phyloP scores from a whole-genome alignment of 2,113 vertebrate species.

The Podiceps cristatus region DNA sequence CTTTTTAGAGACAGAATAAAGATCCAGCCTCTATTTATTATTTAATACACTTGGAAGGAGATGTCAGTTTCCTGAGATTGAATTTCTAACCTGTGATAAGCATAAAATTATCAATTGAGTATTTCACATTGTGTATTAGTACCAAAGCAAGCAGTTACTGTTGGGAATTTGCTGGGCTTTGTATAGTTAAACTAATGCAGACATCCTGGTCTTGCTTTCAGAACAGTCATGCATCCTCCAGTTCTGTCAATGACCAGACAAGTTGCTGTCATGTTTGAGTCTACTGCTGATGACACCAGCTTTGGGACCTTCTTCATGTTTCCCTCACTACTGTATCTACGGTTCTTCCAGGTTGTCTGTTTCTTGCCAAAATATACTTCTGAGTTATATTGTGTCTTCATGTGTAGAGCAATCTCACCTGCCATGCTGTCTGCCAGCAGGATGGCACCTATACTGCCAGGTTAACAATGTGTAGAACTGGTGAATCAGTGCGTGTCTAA shows the following conservation, averaged over 20 bases:
- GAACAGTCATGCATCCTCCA: not conserved
- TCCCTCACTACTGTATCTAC: accelerated
- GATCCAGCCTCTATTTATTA: not conserved
- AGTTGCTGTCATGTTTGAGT: not conserved
- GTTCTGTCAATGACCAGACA: not conserved
- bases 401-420: not conserved
- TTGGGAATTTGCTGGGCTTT: not conserved
- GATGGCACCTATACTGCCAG: not conserved
- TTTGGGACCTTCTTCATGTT: not conserved
- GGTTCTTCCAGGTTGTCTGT: not conserved
- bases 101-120: not conserved
- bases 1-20: not conserved
- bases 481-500: not conserved
- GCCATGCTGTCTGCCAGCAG: not conserved
- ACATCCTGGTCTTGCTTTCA: not conserved
- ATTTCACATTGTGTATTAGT: not conserved
- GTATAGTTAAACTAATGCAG: not conserved
- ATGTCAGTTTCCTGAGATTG: not conserved
- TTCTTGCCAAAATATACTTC: not conserved
- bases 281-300: not conserved
- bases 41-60: not conserved
- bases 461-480: not conserved
- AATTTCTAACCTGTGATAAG: not conserved
- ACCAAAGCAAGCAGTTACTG: not conserved
- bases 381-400: not conserved